Evolutionary conservation across 2,888 invertebrate species (phyloP).

Genomic region (Cosmorhoe ocellata): DNA sequence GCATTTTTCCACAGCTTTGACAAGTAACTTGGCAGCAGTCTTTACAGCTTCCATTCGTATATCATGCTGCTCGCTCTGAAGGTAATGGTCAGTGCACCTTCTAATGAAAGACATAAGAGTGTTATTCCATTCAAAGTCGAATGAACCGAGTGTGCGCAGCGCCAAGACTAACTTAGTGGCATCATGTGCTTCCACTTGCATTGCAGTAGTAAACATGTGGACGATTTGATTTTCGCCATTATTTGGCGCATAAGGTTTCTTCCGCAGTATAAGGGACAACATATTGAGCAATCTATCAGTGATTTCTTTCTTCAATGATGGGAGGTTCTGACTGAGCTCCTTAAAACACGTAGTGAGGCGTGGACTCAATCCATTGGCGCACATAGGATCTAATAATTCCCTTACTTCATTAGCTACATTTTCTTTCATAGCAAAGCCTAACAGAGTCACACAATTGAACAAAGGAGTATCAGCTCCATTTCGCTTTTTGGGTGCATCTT

Average conservation of each 20-base stretch:
- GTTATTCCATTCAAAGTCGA: conserved; percentile 94
- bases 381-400: conserved; percentile 94
- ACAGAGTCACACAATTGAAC: conserved; percentile 96
- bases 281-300: conserved; percentile 95
- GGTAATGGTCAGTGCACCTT: conserved; percentile 95
- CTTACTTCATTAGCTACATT: conserved; percentile 90
- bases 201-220: conserved; percentile 64
- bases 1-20: conserved; percentile 89
- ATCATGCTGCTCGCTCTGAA: conserved; percentile 95
- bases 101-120: conserved; percentile 95
- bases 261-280: conserved; percentile 94
- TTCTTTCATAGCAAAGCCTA: conserved; percentile 93
- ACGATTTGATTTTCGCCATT: conserved; percentile 75
- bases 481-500: conserved; percentile 90
- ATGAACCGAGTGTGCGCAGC: conserved; percentile 93
- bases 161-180: conserved; percentile 95
- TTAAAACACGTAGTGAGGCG: conserved; percentile 95
- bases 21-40: conserved; percentile 94
- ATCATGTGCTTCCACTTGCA: conserved; percentile 85
- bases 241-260: conserved; percentile 88
- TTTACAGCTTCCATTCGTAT: conserved; percentile 95
- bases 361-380: conserved; percentile 94
- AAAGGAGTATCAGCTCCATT: conserved; percentile 91
- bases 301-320: conserved; percentile 93
- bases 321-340: conserved; percentile 94